phyloP scores from a whole-genome alignment of 2,113 vertebrate species.

The Sapayoa aenigma region DNA sequence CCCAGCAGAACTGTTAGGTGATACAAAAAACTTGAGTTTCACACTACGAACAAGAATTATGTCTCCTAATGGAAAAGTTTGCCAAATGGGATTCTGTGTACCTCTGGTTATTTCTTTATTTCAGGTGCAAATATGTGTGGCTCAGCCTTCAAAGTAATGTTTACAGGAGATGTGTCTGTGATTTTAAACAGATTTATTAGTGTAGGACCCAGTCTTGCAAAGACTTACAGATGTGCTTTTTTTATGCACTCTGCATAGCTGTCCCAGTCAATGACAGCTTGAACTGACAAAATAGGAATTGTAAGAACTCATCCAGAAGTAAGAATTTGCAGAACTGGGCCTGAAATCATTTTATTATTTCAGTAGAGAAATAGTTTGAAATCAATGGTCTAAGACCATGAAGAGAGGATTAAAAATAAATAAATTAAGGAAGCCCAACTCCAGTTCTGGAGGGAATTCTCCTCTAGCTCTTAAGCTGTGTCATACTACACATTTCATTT shows the following conservation, averaged over 20 bases:
- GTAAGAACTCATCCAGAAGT: neutral
- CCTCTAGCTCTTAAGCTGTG: neutral
- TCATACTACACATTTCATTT: neutral
- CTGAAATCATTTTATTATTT: neutral
- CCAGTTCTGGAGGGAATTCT: neutral
- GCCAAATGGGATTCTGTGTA: neutral
- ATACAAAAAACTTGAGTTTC: neutral
- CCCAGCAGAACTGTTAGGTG: neutral
- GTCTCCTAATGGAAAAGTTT: neutral
- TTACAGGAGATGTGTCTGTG: neutral
- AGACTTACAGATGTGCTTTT: neutral
- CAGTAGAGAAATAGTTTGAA: neutral
- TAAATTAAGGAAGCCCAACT: neutral
- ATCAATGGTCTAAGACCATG: neutral
- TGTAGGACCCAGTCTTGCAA: neutral
- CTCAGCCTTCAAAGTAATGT: neutral
- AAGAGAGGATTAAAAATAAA: neutral
- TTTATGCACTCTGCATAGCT: accelerated
- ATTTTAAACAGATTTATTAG: neutral
- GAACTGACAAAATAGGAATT: neutral
- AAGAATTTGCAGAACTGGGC: neutral
- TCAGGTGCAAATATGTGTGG: neutral
- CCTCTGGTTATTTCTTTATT: neutral
- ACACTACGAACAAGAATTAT: neutral
- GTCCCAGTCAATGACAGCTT: neutral